Evolutionary conservation across 2,113 vertebrate species (phyloP), one percentile per base, ranked within the genome.

Genomic region (Labeo catla): DNA sequence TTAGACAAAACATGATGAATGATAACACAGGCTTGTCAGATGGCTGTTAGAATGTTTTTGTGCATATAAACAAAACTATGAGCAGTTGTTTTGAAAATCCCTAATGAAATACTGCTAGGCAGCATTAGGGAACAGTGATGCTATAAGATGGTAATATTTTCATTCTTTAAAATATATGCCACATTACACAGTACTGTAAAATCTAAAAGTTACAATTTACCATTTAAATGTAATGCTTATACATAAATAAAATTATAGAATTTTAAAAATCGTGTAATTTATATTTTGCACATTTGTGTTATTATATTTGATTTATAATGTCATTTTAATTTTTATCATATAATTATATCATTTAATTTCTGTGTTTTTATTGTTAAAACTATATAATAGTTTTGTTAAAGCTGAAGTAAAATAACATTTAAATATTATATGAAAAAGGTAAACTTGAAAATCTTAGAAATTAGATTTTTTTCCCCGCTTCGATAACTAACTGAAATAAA

Each of bases 1-100:
- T 43, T 54, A 77, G n/a, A 68, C 45, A 77, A 47, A 65, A 49
- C 43, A 66, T 73, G 50, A 65, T 63, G 12, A 49, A 81, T 65
- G 78, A 65, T 65, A 63, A 81, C 57, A 49, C 39, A 23, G 39
- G n/a, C 57, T 9, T 82, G 80, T 52, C 63, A 68, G 47, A 6
- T 66, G 21, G n/a, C 47, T 76, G 68, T 28, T 28, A 28, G 28
- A 28, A 28, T 61, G 63, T 12, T n/a, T 45, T 15, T 21, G 66
- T 86, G 74, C 21, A 2, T 52, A 57, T 83, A 50, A 47, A n/a
- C 61, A 63, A 47, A 49, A 47, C 4, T 15, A 15, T 16, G 4
- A 13, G 16, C 11, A 47, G 21, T 34, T 65, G 57, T 81, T 4
- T 3, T 43, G 21, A 49, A 72, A 66, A 66, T 66, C n/a, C 4